A percentile compares a stretch with the other conserved stretches of the same genome.
These are phyloP conservation scores for Platypus cylindrus DNA, from an alignment of 2,888 invertebrate genomes.

Conservation along the genomic window DNA sequence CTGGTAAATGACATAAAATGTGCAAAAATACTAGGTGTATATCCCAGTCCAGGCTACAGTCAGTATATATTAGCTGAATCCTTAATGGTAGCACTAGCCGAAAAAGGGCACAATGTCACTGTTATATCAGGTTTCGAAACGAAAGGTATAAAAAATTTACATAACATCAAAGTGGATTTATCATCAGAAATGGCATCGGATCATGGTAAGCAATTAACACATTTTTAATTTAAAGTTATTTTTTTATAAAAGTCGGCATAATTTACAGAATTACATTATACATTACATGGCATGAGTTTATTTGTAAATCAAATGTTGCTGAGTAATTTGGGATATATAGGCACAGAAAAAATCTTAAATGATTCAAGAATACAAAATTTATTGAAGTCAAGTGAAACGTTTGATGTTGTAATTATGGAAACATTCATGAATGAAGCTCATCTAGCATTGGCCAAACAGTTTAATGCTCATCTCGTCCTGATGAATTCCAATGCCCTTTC, in stretches of 20 bases:
- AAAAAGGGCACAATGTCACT: conserved; percentile 35
- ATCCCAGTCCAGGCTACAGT: conserved; percentile 24
- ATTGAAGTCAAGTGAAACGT: conserved; percentile 27
- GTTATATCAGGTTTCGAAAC: conserved; percentile 25
- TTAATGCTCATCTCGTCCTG: conserved; percentile 25
- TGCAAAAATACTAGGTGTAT: conserved; percentile 24
- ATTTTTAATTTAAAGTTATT: too few relatives aligned
- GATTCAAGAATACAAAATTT: conserved; percentile 24
- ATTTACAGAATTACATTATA: too few relatives aligned
- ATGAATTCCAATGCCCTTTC: conserved; percentile 34
- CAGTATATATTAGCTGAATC: conserved; percentile 24
- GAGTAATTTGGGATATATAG: conserved; percentile 1
- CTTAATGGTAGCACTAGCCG: conserved; percentile 23
- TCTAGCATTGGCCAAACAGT: conserved; percentile 28
- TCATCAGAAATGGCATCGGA: too few relatives aligned
- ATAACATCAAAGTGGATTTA: conserved; percentile 27
- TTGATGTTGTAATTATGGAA: conserved; percentile 36
- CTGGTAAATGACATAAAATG: too few relatives aligned
- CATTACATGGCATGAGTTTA: conserved; percentile 3
- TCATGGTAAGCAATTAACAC: too few relatives aligned
- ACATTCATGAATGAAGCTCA: conserved; percentile 39
- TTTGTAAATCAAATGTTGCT: conserved; percentile 3
- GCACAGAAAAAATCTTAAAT: conserved; percentile 18
- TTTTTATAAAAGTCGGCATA: too few relatives aligned
- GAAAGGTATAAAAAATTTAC: conserved; percentile 33